Evolutionary conservation across 2,797 vertebrate species (phyloP), one percentile per base, ranked within the genome.

Genomic region (Rhodeus uyekii): DNA sequence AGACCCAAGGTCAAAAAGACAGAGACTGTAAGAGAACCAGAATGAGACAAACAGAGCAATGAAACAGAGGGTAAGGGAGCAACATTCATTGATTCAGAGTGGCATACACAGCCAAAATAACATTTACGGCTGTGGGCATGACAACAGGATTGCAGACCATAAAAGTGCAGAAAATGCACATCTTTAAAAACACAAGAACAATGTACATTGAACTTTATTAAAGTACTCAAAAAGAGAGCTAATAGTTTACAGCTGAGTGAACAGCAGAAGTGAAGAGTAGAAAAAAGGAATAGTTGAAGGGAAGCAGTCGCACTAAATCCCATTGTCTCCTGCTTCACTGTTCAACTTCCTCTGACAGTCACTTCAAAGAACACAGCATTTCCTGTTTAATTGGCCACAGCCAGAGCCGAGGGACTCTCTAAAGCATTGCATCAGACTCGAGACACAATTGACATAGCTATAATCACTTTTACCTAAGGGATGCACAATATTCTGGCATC

Each of bases 351-450:
- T 90, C 84, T 65, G 75, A 91, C 90, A 83, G 86, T 71, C 78
- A 83, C 90, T 90, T 90, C 88, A 88, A 77, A 86, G 29, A 44
- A 86, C 89, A 92, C 69, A 83, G 89, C 85, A 67, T 86, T 86
- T 87, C 84, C 24, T 64, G 83, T 89, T 90, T 92, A 91, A 93
- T 91, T 92, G 88, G 85, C 83, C 82, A 76, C 87, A 89, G 83
- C 83, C 86, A 87, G 85, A 24, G 83, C 85, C 55, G 84, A 85
- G 80, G 86, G 83, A 86, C 86, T 89, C 84, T 87, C 87, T 88
- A 71, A 81, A 76, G 82, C 72, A 82, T 75, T 46, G 46, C 46
- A 81, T 85, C 79, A 82, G 48, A 48, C n/a, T 60, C 16, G 24
- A 81, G 58, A 74, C 42, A 29, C 58, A 29, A 46, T 44, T 44